A percentile compares a stretch with the other conserved stretches of the same genome.
These are phyloP conservation scores for Formica exsecta DNA, from an alignment of 1,140 invertebrate genomes.

Conservation along the genomic window DNA sequence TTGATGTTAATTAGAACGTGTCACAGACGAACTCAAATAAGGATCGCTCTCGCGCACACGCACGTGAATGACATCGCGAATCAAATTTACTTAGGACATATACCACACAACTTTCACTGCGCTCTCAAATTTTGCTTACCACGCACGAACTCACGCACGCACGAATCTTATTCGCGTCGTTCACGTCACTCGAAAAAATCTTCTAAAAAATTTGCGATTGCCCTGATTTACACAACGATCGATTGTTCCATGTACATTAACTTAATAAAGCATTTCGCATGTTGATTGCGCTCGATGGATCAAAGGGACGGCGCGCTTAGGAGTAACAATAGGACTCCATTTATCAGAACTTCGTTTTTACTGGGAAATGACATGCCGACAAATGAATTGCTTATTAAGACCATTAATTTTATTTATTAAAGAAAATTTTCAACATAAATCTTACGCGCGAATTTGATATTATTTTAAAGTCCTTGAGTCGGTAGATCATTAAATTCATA, in stretches of 20 bases:
- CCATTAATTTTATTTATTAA: neutral
- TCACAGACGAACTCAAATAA: slow-evolving; percentile 15
- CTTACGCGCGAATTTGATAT: neutral
- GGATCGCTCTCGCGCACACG: slow-evolving; percentile 12
- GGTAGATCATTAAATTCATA: neutral
- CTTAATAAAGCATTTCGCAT: neutral
- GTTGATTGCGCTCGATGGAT: neutral
- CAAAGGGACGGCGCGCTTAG: neutral
- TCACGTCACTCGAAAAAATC: neutral
- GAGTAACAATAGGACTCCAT: neutral
- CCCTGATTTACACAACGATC: neutral
- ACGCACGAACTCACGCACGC: neutral
- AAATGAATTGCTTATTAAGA: neutral
- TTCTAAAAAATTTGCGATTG: neutral
- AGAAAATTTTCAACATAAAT: neutral
- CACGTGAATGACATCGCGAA: slow-evolving; percentile 33
- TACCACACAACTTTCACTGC: slow-evolving; percentile 37
- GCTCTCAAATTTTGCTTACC: slow-evolving; percentile 39
- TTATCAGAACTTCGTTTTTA: neutral
- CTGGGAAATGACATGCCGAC: neutral
- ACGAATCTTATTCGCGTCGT: slow-evolving; percentile 8
- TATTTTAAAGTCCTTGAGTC: neutral
- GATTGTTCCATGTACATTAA: slow-evolving; percentile 19
- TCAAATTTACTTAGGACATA: slow-evolving; percentile 38
- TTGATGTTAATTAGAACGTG: slow-evolving; percentile 7